A percentile compares a stretch with the other conserved stretches of the same genome.
phyloP scores from a whole-genome alignment of 2,888 invertebrate genomes.

The Papilio elwesi region DNA sequence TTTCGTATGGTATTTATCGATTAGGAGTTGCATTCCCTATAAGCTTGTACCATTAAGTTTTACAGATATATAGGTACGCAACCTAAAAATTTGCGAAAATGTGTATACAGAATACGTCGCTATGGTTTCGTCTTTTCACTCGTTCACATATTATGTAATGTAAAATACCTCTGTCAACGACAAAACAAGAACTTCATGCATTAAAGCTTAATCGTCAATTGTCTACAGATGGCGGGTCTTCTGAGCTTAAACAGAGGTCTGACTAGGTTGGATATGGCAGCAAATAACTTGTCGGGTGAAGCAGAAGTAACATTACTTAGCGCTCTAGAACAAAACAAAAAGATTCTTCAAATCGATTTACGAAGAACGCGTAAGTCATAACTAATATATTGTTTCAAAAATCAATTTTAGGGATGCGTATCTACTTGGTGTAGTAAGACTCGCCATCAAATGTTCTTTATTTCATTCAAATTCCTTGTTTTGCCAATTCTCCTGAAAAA shows the following conservation, averaged over 20 bases:
- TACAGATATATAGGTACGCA: too few species aligned
- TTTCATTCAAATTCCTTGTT: background rate
- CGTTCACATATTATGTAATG: too few species aligned
- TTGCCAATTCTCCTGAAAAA: too few species aligned
- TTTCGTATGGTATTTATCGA: too few species aligned
- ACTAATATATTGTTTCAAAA: background rate
- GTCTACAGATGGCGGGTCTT: conserved; percentile 77
- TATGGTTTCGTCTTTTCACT: too few species aligned
- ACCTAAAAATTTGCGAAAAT: too few species aligned
- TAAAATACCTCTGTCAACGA: too few species aligned
- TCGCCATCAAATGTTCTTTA: background rate
- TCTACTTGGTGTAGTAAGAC: background rate
- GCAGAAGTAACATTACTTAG: conserved; percentile 77
- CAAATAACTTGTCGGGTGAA: conserved; percentile 84
- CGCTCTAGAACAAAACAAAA: conserved; percentile 69
- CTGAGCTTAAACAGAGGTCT: conserved; percentile 79
- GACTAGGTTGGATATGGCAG: conserved; percentile 79
- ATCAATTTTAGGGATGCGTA: background rate
- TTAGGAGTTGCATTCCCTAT: too few species aligned
- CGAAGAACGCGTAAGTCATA: conserved; percentile 70
- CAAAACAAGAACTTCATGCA: background rate
- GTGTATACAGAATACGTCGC: too few species aligned
- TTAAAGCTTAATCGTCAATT: background rate
- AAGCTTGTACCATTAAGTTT: too few species aligned
- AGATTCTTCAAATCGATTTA: conserved; percentile 68